Conservation (phyloP, 2,888 invertebrate genomes). For the Lasioglossum vierecki region DNA sequence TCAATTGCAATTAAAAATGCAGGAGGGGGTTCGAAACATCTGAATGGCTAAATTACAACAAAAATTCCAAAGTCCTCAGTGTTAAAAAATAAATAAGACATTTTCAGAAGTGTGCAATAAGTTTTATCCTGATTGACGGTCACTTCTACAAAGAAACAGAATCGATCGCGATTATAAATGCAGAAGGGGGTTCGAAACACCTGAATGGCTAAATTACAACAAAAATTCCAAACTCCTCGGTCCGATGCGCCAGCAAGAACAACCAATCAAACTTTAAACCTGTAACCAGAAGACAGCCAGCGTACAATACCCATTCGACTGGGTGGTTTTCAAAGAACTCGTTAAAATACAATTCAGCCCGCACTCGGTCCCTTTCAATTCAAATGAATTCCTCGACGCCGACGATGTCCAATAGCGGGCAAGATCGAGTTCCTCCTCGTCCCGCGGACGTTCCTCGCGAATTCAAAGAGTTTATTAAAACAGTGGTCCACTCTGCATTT, state of each 20-base stretch:
- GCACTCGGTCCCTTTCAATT: neutral
- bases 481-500: neutral
- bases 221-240: neutral
- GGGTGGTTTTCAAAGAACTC: neutral
- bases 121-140: neutral
- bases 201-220: neutral
- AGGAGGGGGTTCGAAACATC: too few relatives aligned
- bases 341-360: slow-evolving; percentile 10
- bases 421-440: neutral
- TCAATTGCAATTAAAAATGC: too few relatives aligned
- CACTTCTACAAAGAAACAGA: neutral
- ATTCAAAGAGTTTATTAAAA: slow-evolving; percentile 3
- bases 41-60: too few relatives aligned
- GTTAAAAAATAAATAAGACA: too few relatives aligned
- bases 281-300: neutral
- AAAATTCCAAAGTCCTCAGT: too few relatives aligned
- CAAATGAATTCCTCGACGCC: neutral
- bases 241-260: neutral
- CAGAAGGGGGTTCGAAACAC: neutral
- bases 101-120: too few relatives aligned
- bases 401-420: neutral
- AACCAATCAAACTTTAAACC: neutral
- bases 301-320: neutral
- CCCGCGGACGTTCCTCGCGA: neutral
- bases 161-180: neutral